phyloP scores from a whole-genome alignment of 2,888 invertebrate genomes.

The Scaptomyza reducta region DNA sequence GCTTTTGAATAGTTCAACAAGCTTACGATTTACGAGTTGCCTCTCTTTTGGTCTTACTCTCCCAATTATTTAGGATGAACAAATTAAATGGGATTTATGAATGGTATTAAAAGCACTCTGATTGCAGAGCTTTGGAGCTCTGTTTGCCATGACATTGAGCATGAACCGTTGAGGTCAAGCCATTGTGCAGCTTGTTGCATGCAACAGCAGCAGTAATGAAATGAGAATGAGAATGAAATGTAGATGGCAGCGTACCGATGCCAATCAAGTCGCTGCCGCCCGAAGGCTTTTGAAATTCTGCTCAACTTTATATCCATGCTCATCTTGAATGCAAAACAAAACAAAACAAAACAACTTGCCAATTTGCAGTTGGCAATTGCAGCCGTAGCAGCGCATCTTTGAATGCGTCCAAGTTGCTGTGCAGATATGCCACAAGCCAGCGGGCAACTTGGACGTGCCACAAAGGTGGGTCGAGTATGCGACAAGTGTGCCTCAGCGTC shows the following conservation, averaged over 20 bases:
- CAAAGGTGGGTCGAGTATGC: conserved; percentile 10
- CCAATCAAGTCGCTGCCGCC: conserved; percentile 29
- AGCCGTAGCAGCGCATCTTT: conserved; percentile 22
- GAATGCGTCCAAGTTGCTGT: conserved; percentile 39
- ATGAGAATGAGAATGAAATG: conserved; percentile 2
- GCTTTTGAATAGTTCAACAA: neutral
- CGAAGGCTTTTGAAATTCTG: conserved; percentile 23
- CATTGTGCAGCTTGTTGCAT: conserved; percentile 66
- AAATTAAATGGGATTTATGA: neutral
- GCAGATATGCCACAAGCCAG: no score
- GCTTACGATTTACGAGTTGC: neutral
- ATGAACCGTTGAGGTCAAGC: conserved; percentile 56
- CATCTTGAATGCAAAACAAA: conserved; percentile 43
- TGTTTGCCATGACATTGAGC: conserved; percentile 58
- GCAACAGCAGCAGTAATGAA: conserved; percentile 17
- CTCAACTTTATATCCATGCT: conserved; percentile 4
- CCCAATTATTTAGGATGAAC: neutral
- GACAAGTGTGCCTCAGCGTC: conserved; percentile 30
- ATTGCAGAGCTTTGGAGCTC: conserved; percentile 3
- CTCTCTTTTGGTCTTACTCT: neutral
- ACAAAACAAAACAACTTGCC: conserved; percentile 38
- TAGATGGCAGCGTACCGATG: conserved; percentile 15
- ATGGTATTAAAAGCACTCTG: neutral
- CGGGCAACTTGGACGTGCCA: conserved; percentile 5
- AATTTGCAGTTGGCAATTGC: conserved; percentile 35